Base-by-base conservation (phyloP, 2,113 vertebrate species). In the Centrocercus urophasianus region DNA sequence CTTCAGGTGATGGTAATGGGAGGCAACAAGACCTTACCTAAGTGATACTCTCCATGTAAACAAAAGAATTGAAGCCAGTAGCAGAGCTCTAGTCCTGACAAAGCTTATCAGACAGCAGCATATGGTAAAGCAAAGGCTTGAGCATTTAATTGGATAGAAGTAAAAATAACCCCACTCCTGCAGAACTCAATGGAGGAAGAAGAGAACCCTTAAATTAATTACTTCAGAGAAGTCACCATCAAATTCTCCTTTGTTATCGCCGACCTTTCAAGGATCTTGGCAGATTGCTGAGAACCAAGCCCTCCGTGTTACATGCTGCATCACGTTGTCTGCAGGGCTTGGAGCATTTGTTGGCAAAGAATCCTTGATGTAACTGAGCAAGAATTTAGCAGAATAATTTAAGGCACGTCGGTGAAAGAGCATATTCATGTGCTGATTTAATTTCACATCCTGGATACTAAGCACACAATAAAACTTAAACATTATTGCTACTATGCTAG, bases 71-170 rank as follows among this genome's bases (percentile, higher is more conserved):
- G 94, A 94, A 45, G 93, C 88, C 94, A 89, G 67, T 83, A 28
- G 89, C 81, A 91, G 93, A 95, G 88, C 84, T 92, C 91, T 47
- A 47, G 50, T 88, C 93, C 88, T 88, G 91, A 94, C 56, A 94
- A 92, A 91, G 93, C 95, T 96, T 96, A 96, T 97, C 96, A 95
- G 82, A 95, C 92, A 73, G 83, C 69, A 93, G 74, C 92, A 96
- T 88, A 69, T 71, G 88, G 90, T 73, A 90, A 88, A 94, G 82
- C 59, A 89, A 89, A 96, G 67, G 42, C 85, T 87, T 83, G 42
- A 90, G 71, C 57, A 83, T 90, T 92, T 97, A 95, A 97, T 95
- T 97, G 79, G 61, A 92, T 86, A 57, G 81, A 93, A 95, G 61
- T 89, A 66, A 95, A 95, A 95, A 93, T 78, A 95, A 81, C 69